Evolutionary conservation across 1,140 invertebrate genomes (phyloP), one percentile per base, ranked within the genome.

Genomic region (Yoshiicerus persimilis): DNA sequence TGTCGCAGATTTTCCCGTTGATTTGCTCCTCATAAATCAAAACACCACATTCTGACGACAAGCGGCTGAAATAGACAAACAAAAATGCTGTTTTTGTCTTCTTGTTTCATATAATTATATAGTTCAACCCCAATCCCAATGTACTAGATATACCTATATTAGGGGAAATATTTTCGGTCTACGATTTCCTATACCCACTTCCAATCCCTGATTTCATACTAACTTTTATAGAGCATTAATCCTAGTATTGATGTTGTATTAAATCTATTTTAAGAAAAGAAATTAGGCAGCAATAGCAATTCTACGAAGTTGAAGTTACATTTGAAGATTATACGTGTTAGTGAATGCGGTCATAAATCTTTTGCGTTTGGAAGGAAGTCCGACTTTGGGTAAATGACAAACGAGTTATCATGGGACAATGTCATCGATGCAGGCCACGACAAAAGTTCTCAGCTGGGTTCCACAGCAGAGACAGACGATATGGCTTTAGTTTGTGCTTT

Each of bases 11-110:
- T 80, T 80, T 80, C 75, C 34, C 30, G 75, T 80, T 80, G 75
- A 80, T 80, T 80, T 80, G 75, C 75, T 80, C 75, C 75, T 34
- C 75, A 80, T 80, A 80, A 80, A 80, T 80, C 75, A 80, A 38
- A 80, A 20, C 75, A 32, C 75, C 75, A 80, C 75, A 80, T 80
- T 80, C 75, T 80, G 75, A 80, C 75, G 75, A 80, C 75, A 80
- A 80, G 75, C 20, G 32, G 75, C 34, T 20, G 32, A 80, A 34
- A 32, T 80, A 20, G 34, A 80, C 70, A 13, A 32, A 34, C 25
- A 30, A 20, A 36, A 80, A 36, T 80, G 75, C 20, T 34, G 75
- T 34, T 32, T 2, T n/a, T 32, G 25, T 27, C 10, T 30, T 56
- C 47, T n/a, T n/a, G 20, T 5, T 56, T 5, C 1, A 10, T 41